Base-by-base conservation (phyloP, 2,797 vertebrate genomes). In the Avahi laniger region DNA sequence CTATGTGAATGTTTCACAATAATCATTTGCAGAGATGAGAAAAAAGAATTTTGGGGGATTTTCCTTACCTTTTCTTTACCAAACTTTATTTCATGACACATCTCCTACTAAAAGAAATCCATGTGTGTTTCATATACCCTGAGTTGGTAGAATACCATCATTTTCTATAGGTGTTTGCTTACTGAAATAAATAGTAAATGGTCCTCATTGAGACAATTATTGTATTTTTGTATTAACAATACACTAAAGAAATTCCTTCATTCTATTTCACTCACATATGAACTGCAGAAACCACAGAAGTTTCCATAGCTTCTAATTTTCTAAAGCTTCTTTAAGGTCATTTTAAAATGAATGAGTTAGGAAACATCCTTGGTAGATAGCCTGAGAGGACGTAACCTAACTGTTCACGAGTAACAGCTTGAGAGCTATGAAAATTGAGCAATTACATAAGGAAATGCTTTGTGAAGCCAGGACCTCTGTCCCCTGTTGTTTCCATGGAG, bases 401-500 rank as follows among this genome's bases (percentile, higher is more conserved):
- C 87, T 96, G 80, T 96, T 98, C 73, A 67, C 87, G 91, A 92
- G 89, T 69, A 97, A 96, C 96, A 98, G 94, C 91, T 93, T 97
- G 78, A 96, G 84, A 98, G 43, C 86, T 97, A 93, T 96, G 94
- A 97, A 98, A 98, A 98, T 95, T 88, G 94, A 98, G 57, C 96
- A 98, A 97, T 98, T 98, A 98, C 97, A 96, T 96, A 38, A 96
- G 96, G 96, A 97, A 95, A 98, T 97, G 97, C 93, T 98, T 97
- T 94, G 61, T 84, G 94, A 94, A 97, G 69, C 54, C 69, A 41
- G 94, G 95, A 96, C 88, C 94, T 98, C 86, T 98, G 8, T 73
- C 78, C 22, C 63, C 59, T 91, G 7, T 24, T 75, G 15, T 92
- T 70, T 95, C 85, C 43, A 59, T 84, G 43, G 93, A 95, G 52